Conservation (phyloP, 2,797 vertebrate species). For the Acrossocheilus fasciatus region DNA sequence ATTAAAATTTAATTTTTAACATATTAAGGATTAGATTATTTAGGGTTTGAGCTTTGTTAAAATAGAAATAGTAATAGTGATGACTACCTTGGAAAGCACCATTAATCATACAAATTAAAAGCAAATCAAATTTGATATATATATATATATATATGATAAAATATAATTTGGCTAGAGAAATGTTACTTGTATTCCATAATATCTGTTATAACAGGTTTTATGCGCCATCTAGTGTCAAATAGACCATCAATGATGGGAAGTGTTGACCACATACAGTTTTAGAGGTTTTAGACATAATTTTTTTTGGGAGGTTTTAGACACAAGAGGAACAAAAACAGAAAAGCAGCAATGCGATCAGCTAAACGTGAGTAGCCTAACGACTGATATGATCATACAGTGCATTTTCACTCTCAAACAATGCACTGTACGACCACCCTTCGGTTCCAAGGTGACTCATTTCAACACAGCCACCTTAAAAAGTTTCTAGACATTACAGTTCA, state of each 20-base stretch:
- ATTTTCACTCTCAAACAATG: neutral
- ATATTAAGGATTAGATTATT: neutral
- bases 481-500: neutral
- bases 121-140: neutral
- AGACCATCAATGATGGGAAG: neutral
- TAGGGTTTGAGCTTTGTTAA: neutral
- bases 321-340: neutral
- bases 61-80: neutral
- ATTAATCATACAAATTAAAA: neutral
- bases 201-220: neutral
- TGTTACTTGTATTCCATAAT: neutral
- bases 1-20: too few relatives aligned
- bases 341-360: neutral
- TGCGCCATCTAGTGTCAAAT: conserved; percentile 28
- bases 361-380: neutral
- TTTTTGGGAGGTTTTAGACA: too few relatives aligned
- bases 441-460: neutral
- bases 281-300: too few relatives aligned
- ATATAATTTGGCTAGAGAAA: neutral
- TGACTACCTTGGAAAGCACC: neutral
- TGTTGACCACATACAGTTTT: neutral
- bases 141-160: too few relatives aligned
- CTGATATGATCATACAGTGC: neutral
- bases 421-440: neutral
- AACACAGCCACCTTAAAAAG: neutral